These are phyloP conservation scores for Trachelus iudaicus DNA, from an alignment of 2,888 invertebrate species.

Conservation along the genomic window DNA sequence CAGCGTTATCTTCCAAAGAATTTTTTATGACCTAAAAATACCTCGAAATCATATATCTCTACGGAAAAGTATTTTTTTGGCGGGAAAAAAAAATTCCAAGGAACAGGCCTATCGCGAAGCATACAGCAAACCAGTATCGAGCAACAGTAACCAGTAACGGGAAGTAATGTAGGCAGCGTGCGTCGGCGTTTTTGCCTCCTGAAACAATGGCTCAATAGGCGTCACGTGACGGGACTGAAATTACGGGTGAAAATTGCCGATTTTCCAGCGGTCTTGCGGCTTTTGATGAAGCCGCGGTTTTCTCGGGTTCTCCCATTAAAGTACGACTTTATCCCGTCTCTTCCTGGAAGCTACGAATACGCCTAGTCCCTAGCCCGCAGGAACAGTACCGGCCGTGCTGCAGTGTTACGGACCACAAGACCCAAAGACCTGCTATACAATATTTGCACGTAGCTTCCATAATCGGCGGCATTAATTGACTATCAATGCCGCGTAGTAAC, in stretches of 20 bases:
- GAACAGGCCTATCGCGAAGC: neutral
- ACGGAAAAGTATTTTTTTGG: neutral
- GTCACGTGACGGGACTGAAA: slow-evolving; percentile 8
- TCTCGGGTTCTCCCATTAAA: neutral
- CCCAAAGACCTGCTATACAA: neutral
- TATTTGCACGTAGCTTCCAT: neutral
- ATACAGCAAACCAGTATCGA: neutral
- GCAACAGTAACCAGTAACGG: neutral
- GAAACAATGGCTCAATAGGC: slow-evolving; percentile 24
- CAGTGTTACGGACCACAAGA: neutral
- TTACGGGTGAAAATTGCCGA: slow-evolving; percentile 30
- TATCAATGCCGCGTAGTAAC: neutral
- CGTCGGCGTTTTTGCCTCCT: slow-evolving; percentile 25
- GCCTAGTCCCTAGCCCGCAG: neutral
- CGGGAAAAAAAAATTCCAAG: neutral
- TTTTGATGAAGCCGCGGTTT: slow-evolving; percentile 13
- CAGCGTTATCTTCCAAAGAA: neutral
- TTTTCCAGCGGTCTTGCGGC: slow-evolving; percentile 30
- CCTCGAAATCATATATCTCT: neutral
- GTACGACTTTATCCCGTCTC: slow-evolving; percentile 8
- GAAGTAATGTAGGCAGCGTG: slow-evolving; percentile 19
- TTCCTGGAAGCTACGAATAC: slow-evolving; percentile 1
- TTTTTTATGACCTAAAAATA: neutral
- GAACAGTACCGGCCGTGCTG: neutral
- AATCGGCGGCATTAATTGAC: neutral